Base-by-base conservation (phyloP, 2,888 invertebrate species). In the Philonicus albiceps region DNA sequence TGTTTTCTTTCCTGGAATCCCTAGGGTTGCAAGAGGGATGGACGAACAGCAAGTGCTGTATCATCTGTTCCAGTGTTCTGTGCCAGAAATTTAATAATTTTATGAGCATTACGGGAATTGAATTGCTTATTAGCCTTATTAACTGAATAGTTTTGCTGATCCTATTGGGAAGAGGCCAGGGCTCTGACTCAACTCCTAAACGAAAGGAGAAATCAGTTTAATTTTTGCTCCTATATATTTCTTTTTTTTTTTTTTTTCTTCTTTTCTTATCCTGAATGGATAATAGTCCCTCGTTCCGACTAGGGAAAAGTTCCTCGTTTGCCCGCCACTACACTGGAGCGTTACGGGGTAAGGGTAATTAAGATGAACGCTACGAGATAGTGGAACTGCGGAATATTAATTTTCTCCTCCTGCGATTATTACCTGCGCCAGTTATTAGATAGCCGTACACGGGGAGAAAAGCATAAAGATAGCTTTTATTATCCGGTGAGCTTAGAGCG, bases 21-120 rank as follows among this genome's bases (percentile, higher is more conserved):
- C 13, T 3, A 6, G 49, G 19, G 49, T 19, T 49, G 19, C n/a
- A n/a, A 6, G 19, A 6, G 6, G 49, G n/a, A n/a, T 49, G 11
- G n/a, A 5, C 43, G 43, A n/a, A n/a, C 4, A 49, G 43, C n/a
- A 16, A 22, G 22, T 55, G 64, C 64, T 64, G 64, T 64, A 22
- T 64, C 64, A 64, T 64, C 64, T 64, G 64, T 22, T 64, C 27
- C 11, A 64, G 64, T 31, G 13, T 80, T 22, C 80, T 53, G 31
- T 80, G 80, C 80, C 16, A 30, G 49, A 53, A 80, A 80, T 80
- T 80, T 80, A 80, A 80, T 80, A 80, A 80, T 80, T 80, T 80
- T 80, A 80, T 80, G 80, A 80, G 53, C 53, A 80, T 80, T 80
- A 80, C 80, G 80, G 53, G 80, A 80, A 80, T 80, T 53, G 80